These are phyloP conservation scores for Erebia palarica DNA, from an alignment of 2,888 invertebrate species.

Conservation along the genomic window DNA sequence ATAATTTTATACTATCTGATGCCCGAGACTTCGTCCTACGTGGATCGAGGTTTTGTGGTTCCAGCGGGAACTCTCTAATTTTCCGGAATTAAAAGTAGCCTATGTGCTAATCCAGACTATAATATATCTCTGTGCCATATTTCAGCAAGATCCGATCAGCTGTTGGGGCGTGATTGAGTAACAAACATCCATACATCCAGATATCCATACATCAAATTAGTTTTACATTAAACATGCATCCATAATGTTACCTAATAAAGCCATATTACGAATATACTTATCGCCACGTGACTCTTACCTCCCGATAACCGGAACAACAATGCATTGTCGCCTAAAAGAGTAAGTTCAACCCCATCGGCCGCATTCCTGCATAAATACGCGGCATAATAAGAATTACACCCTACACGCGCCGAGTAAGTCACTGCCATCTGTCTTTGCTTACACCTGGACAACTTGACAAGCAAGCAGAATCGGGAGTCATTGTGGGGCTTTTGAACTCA, in stretches of 20 bases:
- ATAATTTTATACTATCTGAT: no score
- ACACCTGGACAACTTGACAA: conserved; percentile 47
- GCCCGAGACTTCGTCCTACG: no score
- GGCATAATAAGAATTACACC: conserved; percentile 42
- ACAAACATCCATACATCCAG: no score
- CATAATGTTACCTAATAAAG: neutral
- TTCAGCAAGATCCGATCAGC: no score
- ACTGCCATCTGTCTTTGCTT: conserved; percentile 53
- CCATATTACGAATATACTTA: neutral
- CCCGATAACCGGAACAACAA: conserved; percentile 13
- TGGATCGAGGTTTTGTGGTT: no score
- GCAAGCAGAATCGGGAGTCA: conserved; percentile 13
- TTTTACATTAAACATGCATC: no score
- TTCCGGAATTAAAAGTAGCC: no score
- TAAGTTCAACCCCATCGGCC: conserved; percentile 39
- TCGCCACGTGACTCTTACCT: conserved; percentile 13
- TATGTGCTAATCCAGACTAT: no score
- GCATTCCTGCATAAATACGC: conserved; percentile 41
- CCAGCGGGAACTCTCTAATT: no score
- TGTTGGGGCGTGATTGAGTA: no score
- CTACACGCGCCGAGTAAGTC: conserved; percentile 46
- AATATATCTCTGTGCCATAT: no score
- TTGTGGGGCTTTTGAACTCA: neutral
- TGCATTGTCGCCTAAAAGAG: conserved; percentile 31
- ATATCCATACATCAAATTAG: no score